These are phyloP conservation scores for Lypha dubia DNA, from an alignment of 2,888 invertebrate genomes.

Conservation along the genomic window DNA sequence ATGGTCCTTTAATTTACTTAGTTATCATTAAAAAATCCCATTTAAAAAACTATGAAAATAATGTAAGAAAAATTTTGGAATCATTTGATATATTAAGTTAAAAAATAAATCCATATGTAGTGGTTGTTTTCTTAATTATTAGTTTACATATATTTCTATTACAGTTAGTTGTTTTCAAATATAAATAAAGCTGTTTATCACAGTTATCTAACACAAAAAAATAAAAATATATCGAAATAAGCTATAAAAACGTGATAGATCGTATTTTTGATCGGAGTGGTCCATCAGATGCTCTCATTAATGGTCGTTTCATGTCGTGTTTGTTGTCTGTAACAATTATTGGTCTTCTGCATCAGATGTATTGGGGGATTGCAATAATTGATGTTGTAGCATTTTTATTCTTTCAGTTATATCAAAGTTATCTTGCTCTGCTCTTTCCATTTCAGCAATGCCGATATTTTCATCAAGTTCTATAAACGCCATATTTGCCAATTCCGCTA, in stretches of 20 bases:
- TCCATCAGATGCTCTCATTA: not conserved
- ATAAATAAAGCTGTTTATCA: constrained; percentile 16
- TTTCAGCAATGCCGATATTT: not conserved
- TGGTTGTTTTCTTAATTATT: not conserved
- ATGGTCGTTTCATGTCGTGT: not conserved
- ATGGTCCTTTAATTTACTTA: constrained; percentile 80
- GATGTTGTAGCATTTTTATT: constrained; percentile 34
- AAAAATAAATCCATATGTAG: not conserved
- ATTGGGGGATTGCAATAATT: not conserved
- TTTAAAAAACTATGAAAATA: constrained; percentile 76
- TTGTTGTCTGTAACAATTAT: constrained; percentile 21
- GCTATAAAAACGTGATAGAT: constrained; percentile 9
- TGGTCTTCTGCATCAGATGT: not conserved
- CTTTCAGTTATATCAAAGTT: constrained; percentile 27
- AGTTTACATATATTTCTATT: not conserved
- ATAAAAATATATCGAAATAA: constrained; percentile 36
- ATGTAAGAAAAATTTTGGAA: constrained; percentile 76
- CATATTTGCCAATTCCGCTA: constrained; percentile 27
- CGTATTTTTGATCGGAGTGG: not conserved
- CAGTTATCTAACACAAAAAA: constrained; percentile 6
- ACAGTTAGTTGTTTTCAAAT: not conserved
- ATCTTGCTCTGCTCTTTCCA: not conserved
- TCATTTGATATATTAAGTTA: constrained; percentile 68
- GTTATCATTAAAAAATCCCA: constrained; percentile 77
- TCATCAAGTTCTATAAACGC: not conserved